Base-by-base conservation (phyloP, 2,888 invertebrate species). In the Disparrhopalites patrizii region DNA sequence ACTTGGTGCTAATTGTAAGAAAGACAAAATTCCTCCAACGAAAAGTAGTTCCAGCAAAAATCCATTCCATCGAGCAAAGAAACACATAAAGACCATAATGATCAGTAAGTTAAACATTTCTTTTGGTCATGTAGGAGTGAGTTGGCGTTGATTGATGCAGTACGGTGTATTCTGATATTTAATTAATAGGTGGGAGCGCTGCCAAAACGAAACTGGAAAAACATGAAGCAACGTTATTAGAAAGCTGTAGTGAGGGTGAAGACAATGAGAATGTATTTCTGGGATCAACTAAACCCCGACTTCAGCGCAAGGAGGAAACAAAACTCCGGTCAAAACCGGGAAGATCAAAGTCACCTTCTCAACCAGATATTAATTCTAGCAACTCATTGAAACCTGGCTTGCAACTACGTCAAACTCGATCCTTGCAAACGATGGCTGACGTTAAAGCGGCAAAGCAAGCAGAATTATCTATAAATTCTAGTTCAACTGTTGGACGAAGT, bases 21-120 rank as follows among this genome's bases (percentile, higher is more conserved):
- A 61, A 31, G 61, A 55, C 3, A 63, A 55, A 43, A 28, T 20
- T 43, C 20, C 18, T 15, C 40, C 43, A 25, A 61, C 50, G 2
- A 61, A 61, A 36, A 51, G 36, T 7, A 60, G 38, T 60, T 51
- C 63, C 13, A 72, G 73, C 30, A 77, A 78, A 66, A 77, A 78
- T 68, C 80, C 81, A 18, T 78, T 81, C 72, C 78, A 78, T 62
- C 78, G 79, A 67, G 81, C 81, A 4, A 81, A 80, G 71, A 79
- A 80, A 71, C 81, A 81, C 65, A 76, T 82, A 58, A 81, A 80
- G 69, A 80, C 80, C 2, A 75, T 79, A 31, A 78, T 65, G 47
- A 58, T 79, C 58, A 77, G 78, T 77, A 71, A 70, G 74, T 65
- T 23, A n/a, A 28, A 30, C 13, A 31, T 25, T 31, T 36, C 15